Percentiles rank a stretch among this genome's conserved stretches.
Evolutionary conservation across 2,797 vertebrate genomes (phyloP).

Genomic region (Psittacula echo): DNA sequence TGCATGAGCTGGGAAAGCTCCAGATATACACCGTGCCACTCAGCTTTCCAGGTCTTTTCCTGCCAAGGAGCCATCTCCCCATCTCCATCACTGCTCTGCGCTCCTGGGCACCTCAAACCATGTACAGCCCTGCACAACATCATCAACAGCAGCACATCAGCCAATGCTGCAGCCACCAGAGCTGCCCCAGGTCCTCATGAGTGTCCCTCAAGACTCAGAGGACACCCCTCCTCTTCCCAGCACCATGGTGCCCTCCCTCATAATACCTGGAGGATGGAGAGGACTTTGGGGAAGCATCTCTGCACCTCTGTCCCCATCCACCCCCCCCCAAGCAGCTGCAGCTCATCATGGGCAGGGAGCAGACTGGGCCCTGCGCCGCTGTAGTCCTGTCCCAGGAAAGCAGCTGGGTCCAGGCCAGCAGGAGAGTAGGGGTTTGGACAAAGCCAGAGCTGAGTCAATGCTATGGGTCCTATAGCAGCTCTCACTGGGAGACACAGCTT

Average conservation of each 20-base stretch:
- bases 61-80: background rate
- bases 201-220: background rate
- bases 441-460: background rate
- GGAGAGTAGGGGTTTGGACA: background rate
- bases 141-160: background rate
- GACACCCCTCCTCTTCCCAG: background rate
- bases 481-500: background rate
- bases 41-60: background rate
- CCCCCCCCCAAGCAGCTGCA: background rate
- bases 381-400: background rate
- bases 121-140: fast-evolving
- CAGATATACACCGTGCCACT: fast-evolving
- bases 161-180: background rate
- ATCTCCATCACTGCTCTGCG: background rate
- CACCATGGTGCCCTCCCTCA: background rate
- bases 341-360: background rate
- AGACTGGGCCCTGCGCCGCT: fast-evolving
- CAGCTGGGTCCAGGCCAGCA: background rate
- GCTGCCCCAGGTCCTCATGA: background rate
- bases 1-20: background rate
- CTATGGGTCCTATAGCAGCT: background rate
- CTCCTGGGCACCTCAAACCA: background rate
- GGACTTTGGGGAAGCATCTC: background rate
- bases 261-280: background rate
- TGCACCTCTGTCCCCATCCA: background rate